Conservation (phyloP, 2,888 invertebrate genomes). For the Drosophila picticornis region DNA sequence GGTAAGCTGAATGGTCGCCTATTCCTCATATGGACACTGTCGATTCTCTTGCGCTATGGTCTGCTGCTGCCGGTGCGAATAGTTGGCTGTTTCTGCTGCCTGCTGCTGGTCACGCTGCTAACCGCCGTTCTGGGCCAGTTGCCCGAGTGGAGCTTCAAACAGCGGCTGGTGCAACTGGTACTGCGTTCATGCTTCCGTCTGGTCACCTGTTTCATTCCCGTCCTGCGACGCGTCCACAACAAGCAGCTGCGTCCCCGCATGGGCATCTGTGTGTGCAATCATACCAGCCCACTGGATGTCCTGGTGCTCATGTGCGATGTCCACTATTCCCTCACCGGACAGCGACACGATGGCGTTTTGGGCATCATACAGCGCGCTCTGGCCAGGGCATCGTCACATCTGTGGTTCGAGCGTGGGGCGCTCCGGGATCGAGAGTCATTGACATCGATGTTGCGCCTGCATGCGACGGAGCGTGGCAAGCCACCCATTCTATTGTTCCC, state of each 20-base stretch:
- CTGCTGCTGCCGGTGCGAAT: conserved; percentile 54
- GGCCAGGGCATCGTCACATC: conserved; percentile 96
- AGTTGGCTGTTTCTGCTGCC: conserved; percentile 20
- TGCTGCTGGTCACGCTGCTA: conserved; percentile 40
- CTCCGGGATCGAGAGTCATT: conserved; percentile 95
- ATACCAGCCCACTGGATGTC: conserved; percentile 98
- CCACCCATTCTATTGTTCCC: conserved; percentile 99
- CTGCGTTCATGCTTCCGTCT: conserved; percentile 95
- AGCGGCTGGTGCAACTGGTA: conserved; percentile 90
- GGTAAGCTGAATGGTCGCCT: conserved; percentile 40
- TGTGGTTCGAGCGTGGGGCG: conserved; percentile 98
- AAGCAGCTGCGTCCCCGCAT: conserved; percentile 92
- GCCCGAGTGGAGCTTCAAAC: conserved; percentile 71
- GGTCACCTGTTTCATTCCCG: conserved; percentile 94
- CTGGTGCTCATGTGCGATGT: conserved; percentile 97
- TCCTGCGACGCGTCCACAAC: conserved; percentile 92
- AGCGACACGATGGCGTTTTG: conserved; percentile 88
- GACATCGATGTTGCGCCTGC: conserved; percentile 92
- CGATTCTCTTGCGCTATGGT: conserved; percentile 46
- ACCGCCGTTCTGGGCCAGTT: conserved; percentile 52
- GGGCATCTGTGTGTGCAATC: conserved; percentile 98
- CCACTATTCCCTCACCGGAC: conserved; percentile 96
- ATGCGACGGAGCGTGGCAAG: conserved; percentile 94
- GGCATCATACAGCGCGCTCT: conserved; percentile 96
- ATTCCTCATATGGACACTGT: conserved; percentile 40